Conservation (phyloP, 2,888 invertebrate species). For the Platycheirus albimanus region DNA sequence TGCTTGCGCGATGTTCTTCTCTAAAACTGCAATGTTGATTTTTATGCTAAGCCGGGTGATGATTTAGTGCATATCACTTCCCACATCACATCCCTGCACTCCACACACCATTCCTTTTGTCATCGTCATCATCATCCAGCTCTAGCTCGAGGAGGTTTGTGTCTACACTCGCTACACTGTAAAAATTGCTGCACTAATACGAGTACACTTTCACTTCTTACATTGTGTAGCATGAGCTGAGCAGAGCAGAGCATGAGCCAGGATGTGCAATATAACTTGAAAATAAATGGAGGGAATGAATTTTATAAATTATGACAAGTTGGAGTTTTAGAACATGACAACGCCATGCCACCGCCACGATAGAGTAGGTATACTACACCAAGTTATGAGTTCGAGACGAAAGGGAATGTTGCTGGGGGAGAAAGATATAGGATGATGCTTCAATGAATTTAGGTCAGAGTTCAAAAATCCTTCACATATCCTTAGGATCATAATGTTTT, state of each 20-base stretch:
- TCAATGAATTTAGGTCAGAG: constrained; percentile 66
- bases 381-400: background rate
- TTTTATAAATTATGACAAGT: constrained; percentile 72
- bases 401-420: background rate
- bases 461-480: constrained; percentile 71
- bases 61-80: constrained; percentile 44
- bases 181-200: constrained; percentile 23
- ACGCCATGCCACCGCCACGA: too few species aligned
- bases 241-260: constrained; percentile 17
- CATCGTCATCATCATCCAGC: too few species aligned
- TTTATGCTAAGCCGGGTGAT: constrained; percentile 58
- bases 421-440: constrained; percentile 29
- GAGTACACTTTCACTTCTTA: constrained; percentile 50
- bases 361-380: too few species aligned
- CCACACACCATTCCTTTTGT: too few species aligned
- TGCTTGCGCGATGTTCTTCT: constrained; percentile 49
- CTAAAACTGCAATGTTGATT: constrained; percentile 65
- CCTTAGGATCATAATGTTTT: constrained; percentile 53
- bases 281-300: constrained; percentile 45
- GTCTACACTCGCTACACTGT: background rate
- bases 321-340: constrained; percentile 64
- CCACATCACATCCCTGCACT: constrained; percentile 1
- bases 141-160: too few species aligned
- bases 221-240: too few species aligned
- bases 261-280: constrained; percentile 41